Evolutionary conservation across 2,113 vertebrate species (phyloP).

Genomic region (Chrysemys picta): DNA sequence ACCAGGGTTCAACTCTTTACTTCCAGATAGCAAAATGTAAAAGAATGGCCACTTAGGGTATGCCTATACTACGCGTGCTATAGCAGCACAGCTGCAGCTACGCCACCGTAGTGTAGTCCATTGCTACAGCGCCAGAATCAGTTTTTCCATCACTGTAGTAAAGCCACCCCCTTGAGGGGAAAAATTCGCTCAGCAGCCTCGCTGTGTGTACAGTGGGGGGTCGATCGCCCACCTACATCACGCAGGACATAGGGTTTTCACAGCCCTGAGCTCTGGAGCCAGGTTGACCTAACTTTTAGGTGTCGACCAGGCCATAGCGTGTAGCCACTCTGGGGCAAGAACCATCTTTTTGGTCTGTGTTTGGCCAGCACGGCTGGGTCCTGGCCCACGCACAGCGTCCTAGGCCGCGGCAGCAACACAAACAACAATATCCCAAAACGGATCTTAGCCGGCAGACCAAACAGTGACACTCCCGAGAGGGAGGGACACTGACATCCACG

Average conservation of each 20-base stretch:
- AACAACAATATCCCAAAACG: not conserved
- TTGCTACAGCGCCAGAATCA: rapidly evolving
- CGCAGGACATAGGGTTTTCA: not conserved
- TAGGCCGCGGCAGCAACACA: not conserved
- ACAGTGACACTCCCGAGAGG: no score
- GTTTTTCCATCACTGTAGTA: not conserved
- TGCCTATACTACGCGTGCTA: not conserved
- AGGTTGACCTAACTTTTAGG: not conserved
- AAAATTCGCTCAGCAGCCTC: not conserved
- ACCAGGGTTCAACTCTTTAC: not conserved
- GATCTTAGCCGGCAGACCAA: not conserved
- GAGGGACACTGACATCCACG: no score
- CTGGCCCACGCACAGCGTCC: not conserved
- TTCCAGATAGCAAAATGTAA: not conserved
- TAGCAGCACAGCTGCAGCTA: not conserved
- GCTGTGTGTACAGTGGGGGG: no score
- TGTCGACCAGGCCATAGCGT: no score
- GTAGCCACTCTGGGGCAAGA: not conserved
- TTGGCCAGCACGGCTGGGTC: not conserved
- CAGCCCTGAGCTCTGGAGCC: not conserved
- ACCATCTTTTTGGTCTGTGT: not conserved
- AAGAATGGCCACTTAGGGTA: not conserved
- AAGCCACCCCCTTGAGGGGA: not conserved
- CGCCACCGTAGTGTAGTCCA: not conserved
- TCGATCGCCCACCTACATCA: not conserved